phyloP scores from a whole-genome alignment of 30 jellyfish, hydroid and myxozoan species.

The Mastigias papua region DNA sequence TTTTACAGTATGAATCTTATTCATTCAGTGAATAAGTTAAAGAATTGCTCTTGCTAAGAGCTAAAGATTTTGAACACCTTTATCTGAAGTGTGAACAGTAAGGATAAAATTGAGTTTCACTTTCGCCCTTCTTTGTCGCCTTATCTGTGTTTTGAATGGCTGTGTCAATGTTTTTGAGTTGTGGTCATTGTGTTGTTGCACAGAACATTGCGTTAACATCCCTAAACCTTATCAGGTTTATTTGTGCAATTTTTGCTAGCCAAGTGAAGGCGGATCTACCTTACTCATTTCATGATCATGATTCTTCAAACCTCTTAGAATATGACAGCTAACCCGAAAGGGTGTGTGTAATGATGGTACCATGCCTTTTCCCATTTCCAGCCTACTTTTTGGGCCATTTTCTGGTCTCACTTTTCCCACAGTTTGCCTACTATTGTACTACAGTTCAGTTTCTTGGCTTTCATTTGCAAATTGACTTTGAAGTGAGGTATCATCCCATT shows the following conservation, averaged over 20 bases:
- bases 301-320: no score
- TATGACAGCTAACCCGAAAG: neutral
- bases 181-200: neutral
- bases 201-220: neutral
- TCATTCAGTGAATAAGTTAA: slow-evolving; percentile 26
- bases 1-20: slow-evolving; percentile 54
- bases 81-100: slow-evolving; percentile 43
- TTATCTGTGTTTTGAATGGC: neutral
- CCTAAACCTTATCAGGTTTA: neutral
- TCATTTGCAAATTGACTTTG: no score
- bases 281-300: neutral
- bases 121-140: slow-evolving; percentile 4
- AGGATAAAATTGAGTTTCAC: slow-evolving; percentile 36
- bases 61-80: slow-evolving; percentile 36
- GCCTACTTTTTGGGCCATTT: no score
- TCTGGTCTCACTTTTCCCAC: no score
- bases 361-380: neutral
- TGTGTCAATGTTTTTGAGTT: neutral
- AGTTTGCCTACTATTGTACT: no score
- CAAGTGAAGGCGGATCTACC: neutral
- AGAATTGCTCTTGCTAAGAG: slow-evolving; percentile 60
- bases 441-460: no score
- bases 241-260: neutral
- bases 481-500: neutral
- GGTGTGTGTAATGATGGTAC: neutral